A percentile compares a stretch with the other conserved stretches of the same genome.
Conservation (phyloP, 2,113 vertebrate species). For the Colossoma macropomum region DNA sequence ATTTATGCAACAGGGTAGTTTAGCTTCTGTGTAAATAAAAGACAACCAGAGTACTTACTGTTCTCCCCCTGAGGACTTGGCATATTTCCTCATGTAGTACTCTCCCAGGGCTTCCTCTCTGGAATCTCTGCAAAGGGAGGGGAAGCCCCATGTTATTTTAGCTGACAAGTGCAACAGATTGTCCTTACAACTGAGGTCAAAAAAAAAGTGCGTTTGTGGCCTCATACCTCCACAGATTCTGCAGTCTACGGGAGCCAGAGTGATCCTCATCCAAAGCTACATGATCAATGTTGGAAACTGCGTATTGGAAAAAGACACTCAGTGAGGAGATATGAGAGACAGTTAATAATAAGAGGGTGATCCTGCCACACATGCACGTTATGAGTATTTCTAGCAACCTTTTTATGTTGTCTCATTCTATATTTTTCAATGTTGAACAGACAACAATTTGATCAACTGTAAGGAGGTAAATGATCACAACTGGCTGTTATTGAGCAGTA, state of each 20-base stretch:
- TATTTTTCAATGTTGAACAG: no score
- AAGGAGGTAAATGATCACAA: no score
- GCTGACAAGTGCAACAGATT: no score
- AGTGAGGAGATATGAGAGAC: neutral
- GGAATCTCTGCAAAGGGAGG: conserved; percentile 81
- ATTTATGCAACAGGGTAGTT: neutral
- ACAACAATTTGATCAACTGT: no score
- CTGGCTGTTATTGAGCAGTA: no score
- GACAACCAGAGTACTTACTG: conserved; percentile 78
- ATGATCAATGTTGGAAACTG: conserved; percentile 88
- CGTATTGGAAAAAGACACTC: neutral
- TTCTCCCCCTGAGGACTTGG: conserved; percentile 88
- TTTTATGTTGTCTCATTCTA: no score
- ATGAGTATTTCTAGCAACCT: no score
- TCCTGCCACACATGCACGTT: no score
- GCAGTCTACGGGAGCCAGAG: conserved; percentile 88
- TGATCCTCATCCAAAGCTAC: conserved; percentile 89
- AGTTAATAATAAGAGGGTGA: neutral
- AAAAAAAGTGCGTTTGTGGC: no score
- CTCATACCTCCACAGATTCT: conserved; percentile 90
- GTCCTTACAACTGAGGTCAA: neutral
- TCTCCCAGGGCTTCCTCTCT: conserved; percentile 92
- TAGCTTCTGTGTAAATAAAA: neutral
- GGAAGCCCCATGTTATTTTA: neutral
- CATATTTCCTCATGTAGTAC: conserved; percentile 96